Evolutionary conservation across 2,888 invertebrate species (phyloP).

Genomic region (Drosophila imparisetae): DNA sequence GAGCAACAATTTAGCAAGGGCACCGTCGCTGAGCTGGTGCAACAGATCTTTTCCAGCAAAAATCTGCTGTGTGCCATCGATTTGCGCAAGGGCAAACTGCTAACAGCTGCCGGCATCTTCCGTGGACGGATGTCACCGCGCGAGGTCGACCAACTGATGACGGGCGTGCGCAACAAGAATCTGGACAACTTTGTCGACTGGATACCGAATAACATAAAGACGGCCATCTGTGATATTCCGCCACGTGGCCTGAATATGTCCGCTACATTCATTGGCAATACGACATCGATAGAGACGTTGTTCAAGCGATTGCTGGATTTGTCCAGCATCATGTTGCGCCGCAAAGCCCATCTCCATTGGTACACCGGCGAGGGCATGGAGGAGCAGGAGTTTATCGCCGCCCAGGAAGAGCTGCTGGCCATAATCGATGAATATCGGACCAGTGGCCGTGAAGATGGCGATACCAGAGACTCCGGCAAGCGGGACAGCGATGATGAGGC

Average conservation of each 20-base stretch:
- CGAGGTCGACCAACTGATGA: slow-evolving; percentile 85
- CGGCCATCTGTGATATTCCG: slow-evolving; percentile 93
- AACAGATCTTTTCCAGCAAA: slow-evolving; percentile 90
- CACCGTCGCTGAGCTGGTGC: slow-evolving; percentile 89
- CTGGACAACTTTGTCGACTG: slow-evolving; percentile 90
- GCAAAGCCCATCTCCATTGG: slow-evolving; percentile 94
- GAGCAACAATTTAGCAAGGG: slow-evolving; percentile 73
- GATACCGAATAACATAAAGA: slow-evolving; percentile 95
- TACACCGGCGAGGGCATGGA: slow-evolving; percentile 95
- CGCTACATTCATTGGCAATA: slow-evolving; percentile 93
- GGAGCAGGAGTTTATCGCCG: slow-evolving; percentile 93
- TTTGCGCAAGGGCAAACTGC: slow-evolving; percentile 90
- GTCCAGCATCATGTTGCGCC: slow-evolving; percentile 92
- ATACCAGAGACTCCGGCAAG: background rate
- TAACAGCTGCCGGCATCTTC: slow-evolving; percentile 92
- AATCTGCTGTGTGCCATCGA: slow-evolving; percentile 94
- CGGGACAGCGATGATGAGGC: slow-evolving; percentile 3
- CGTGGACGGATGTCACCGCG: slow-evolving; percentile 82
- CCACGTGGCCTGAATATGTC: slow-evolving; percentile 94
- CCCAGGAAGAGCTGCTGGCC: slow-evolving; percentile 91
- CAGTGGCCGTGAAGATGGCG: slow-evolving; percentile 42
- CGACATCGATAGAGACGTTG: slow-evolving; percentile 92
- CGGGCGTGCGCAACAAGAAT: slow-evolving; percentile 91
- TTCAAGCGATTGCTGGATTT: slow-evolving; percentile 91
- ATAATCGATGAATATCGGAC: slow-evolving; percentile 88